A percentile compares a stretch with the other conserved stretches of the same genome.
These are phyloP conservation scores for Tillus elongatus DNA, from an alignment of 2,888 invertebrate species.

Conservation along the genomic window DNA sequence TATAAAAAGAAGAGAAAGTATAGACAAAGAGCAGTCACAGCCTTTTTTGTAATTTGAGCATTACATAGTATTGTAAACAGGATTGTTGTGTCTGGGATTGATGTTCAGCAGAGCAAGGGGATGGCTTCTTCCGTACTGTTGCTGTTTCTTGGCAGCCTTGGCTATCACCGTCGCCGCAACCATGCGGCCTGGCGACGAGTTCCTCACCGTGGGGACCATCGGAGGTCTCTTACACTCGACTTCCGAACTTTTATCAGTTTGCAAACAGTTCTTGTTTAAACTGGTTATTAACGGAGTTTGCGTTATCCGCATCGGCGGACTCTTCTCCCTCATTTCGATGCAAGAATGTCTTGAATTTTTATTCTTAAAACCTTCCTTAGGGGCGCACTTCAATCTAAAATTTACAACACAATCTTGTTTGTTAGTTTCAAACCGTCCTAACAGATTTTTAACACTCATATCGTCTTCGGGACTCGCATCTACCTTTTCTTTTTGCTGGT, in stretches of 20 bases:
- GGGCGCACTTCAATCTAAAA: slow-evolving; percentile 21
- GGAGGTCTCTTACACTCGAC: slow-evolving; percentile 39
- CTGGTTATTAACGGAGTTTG: slow-evolving; percentile 31
- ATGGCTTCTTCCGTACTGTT: slow-evolving; percentile 87
- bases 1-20: slow-evolving; percentile 17
- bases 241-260: slow-evolving; percentile 26
- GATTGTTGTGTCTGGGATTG: slow-evolving; percentile 68
- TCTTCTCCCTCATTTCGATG: slow-evolving; percentile 35
- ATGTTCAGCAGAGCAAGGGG: slow-evolving; percentile 79
- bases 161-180: slow-evolving; percentile 61
- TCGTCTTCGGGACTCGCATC: slow-evolving; percentile 44
- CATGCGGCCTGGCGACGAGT: slow-evolving; percentile 42
- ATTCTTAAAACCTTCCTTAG: not conserved
- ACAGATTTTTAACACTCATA: slow-evolving; percentile 63
- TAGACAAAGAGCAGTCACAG: slow-evolving; percentile 34
- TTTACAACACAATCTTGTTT: slow-evolving; percentile 30
- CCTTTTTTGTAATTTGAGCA: slow-evolving; percentile 32
- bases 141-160: slow-evolving; percentile 68
- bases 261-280: slow-evolving; percentile 23
- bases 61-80: slow-evolving; percentile 87
- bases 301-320: slow-evolving; percentile 22
- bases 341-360: slow-evolving; percentile 31
- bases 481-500: slow-evolving; percentile 35
- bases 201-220: slow-evolving; percentile 37
- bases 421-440: slow-evolving; percentile 63